phyloP scores from a whole-genome alignment of 1,140 invertebrate species.

The Dendroctonus ponderosae region DNA sequence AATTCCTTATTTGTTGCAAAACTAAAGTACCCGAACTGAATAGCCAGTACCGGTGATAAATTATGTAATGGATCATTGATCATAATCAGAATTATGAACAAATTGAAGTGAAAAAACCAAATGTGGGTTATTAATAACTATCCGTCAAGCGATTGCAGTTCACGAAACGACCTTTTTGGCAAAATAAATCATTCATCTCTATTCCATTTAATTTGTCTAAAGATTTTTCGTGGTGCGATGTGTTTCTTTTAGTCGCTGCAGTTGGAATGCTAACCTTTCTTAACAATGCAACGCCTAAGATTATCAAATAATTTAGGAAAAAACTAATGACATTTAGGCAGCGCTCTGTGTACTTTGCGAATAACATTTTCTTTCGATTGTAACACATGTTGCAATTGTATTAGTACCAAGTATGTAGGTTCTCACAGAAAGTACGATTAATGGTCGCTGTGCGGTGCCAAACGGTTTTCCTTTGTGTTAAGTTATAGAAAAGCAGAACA shows the following conservation, averaged over 20 bases:
- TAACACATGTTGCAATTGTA: constrained; percentile 23
- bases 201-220: constrained; percentile 8
- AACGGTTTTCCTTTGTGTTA: constrained; percentile 24
- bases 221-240: background rate
- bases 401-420: constrained; percentile 22
- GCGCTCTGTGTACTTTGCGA: constrained; percentile 8
- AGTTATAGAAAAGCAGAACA: constrained; percentile 19
- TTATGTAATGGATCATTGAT: too few species aligned
- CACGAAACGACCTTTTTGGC: too few species aligned
- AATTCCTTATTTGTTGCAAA: too few species aligned
- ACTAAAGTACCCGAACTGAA: too few species aligned
- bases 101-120: too few species aligned
- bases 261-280: constrained; percentile 13
- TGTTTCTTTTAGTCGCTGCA: background rate
- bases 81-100: too few species aligned
- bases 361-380: constrained; percentile 14
- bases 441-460: constrained; percentile 20
- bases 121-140: too few species aligned
- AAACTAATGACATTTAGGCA: constrained; percentile 20
- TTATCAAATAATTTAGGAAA: constrained; percentile 14
- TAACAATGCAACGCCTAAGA: constrained; percentile 11
- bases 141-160: too few species aligned
- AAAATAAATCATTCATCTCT: too few species aligned
- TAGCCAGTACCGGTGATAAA: too few species aligned
- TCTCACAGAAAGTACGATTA: constrained; percentile 25